phyloP scores from a whole-genome alignment of 2,797 vertebrate species.

The Pampus argenteus region DNA sequence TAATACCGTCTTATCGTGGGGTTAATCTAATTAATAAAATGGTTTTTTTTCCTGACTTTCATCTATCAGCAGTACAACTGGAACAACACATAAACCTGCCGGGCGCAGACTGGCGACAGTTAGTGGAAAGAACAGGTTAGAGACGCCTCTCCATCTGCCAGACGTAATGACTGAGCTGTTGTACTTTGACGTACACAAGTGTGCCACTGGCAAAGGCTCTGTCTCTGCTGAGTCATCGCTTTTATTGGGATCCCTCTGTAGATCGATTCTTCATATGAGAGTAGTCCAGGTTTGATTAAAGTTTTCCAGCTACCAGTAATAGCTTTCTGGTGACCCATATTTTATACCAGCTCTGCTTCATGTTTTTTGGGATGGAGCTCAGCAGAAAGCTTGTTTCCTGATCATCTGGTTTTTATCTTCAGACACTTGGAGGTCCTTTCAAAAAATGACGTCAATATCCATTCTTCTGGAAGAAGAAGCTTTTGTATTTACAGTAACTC shows the following conservation, averaged over 20 bases:
- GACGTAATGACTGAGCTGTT: slow-evolving; percentile 41
- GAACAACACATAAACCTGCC: neutral
- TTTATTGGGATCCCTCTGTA: slow-evolving; percentile 48
- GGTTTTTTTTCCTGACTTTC: neutral
- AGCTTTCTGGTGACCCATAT: slow-evolving; percentile 37
- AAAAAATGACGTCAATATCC: slow-evolving; percentile 36
- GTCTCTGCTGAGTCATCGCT: slow-evolving; percentile 54
- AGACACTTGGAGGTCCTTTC: slow-evolving; percentile 13
- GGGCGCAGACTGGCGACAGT: slow-evolving; percentile 17
- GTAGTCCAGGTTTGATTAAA: slow-evolving; percentile 25
- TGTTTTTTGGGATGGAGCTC: slow-evolving; percentile 16
- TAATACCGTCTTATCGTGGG: slow-evolving; percentile 8
- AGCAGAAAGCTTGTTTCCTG: slow-evolving; percentile 21
- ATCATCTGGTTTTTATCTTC: slow-evolving; percentile 12
- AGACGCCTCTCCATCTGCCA: slow-evolving; percentile 43
- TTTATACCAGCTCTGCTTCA: slow-evolving; percentile 34
- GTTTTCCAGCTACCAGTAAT: slow-evolving; percentile 51
- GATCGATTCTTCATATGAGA: slow-evolving; percentile 45
- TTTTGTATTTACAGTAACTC: slow-evolving; percentile 24
- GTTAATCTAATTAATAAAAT: slow-evolving; percentile 11
- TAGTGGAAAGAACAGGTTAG: slow-evolving; percentile 53
- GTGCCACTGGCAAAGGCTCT: slow-evolving; percentile 18
- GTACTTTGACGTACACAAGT: slow-evolving; percentile 17
- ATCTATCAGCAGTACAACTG: neutral
- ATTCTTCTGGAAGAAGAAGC: neutral